These are phyloP conservation scores for Dioctria rufipes DNA, from an alignment of 2,888 invertebrate species.

Conservation along the genomic window DNA sequence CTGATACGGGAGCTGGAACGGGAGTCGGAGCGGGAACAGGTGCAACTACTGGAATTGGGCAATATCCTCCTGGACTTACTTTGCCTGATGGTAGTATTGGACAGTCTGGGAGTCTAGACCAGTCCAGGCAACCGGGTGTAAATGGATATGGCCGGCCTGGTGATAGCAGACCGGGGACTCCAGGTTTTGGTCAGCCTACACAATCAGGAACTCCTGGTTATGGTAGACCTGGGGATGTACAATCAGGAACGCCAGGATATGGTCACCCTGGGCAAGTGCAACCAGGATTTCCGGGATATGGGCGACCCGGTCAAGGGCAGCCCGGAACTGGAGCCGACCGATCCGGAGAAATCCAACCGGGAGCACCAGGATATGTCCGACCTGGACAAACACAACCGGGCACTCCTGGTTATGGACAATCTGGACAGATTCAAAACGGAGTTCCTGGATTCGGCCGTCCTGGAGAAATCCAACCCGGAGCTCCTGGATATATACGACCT, in stretches of 20 bases:
- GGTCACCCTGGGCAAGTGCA: background rate
- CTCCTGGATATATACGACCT: background rate
- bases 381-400: slow-evolving; percentile 11
- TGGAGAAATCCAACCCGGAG: background rate
- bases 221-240: slow-evolving; percentile 5
- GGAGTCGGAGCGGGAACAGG: background rate
- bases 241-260: slow-evolving; percentile 17
- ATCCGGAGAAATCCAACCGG: background rate
- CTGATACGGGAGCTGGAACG: background rate
- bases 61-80: background rate
- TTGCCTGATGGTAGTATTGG: background rate
- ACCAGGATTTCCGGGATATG: background rate
- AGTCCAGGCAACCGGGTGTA: background rate
- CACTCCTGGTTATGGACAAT: background rate
- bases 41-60: background rate
- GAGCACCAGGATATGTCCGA: slow-evolving; percentile 26
- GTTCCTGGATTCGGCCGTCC: background rate
- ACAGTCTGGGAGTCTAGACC: background rate
- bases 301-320: background rate
- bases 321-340: background rate
- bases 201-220: slow-evolving; percentile 33
- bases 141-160: background rate
- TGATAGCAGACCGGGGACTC: background rate
- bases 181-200: background rate
- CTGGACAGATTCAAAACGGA: background rate